phyloP scores from a whole-genome alignment of 2,797 vertebrate genomes.

The Mycteria americana region DNA sequence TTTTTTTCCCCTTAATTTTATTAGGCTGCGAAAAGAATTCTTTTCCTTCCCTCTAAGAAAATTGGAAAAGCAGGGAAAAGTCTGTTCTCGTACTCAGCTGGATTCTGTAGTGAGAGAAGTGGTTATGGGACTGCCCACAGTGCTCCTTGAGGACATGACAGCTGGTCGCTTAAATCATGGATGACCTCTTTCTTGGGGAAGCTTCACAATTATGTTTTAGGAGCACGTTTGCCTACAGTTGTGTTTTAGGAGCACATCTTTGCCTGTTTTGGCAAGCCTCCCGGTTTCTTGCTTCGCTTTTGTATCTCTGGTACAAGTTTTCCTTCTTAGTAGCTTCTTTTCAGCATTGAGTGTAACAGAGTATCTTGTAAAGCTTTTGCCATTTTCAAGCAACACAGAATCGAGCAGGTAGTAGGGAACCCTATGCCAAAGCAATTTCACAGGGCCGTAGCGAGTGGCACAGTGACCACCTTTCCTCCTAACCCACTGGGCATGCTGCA shows the following conservation, averaged over 20 bases:
- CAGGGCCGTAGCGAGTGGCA: not conserved
- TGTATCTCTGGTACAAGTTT: not conserved
- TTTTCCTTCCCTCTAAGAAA: not conserved
- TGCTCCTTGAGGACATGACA: not conserved
- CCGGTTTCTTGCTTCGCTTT: constrained; percentile 8
- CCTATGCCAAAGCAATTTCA: not conserved
- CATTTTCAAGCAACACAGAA: not conserved
- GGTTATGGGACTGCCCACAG: not conserved
- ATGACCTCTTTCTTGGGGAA: not conserved
- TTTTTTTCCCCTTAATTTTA: not conserved
- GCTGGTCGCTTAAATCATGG: not conserved
- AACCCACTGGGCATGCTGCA: not conserved
- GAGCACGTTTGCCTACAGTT: not conserved
- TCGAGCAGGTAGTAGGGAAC: not conserved
- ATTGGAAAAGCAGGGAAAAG: not conserved
- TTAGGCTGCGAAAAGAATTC: not conserved
- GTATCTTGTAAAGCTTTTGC: not conserved
- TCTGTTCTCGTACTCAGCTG: not conserved
- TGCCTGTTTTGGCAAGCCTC: not conserved
- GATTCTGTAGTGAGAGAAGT: not conserved
- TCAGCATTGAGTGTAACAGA: not conserved
- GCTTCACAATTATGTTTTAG: not conserved
- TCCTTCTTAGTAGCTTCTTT: not conserved
- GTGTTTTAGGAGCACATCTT: not conserved
- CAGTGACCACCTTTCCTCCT: not conserved